These are phyloP conservation scores for Cairina moschata DNA, from an alignment of 2,113 vertebrate genomes.

Conservation along the genomic window DNA sequence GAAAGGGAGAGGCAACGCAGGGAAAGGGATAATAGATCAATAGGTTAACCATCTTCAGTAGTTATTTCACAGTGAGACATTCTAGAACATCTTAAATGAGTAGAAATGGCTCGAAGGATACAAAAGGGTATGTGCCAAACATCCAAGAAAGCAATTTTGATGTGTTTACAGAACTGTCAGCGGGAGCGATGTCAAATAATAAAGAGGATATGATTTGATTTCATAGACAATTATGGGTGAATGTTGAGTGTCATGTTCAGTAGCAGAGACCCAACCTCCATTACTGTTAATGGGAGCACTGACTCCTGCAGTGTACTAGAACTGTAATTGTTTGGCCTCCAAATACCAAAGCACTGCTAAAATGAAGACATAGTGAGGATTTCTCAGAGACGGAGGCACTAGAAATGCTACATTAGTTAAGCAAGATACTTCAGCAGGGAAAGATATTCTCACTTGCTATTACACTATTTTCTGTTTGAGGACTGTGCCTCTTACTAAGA, in stretches of 20 bases:
- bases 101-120: not conserved
- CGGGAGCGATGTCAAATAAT: not conserved
- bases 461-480: not conserved
- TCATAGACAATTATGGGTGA: not conserved
- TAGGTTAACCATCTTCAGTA: not conserved
- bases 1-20: not conserved
- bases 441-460: not conserved
- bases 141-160: not conserved
- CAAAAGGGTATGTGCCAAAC: not conserved
- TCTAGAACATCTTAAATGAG: not conserved
- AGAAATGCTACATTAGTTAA: not conserved
- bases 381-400: not conserved
- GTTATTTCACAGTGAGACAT: not conserved
- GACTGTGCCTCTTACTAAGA: not conserved
- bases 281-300: slow-evolving; percentile 15
- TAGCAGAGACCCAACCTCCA: slow-evolving; percentile 19
- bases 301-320: not conserved
- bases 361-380: not conserved
- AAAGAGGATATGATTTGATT: slow-evolving; percentile 26
- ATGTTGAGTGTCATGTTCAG: not conserved
- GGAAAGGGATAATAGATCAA: not conserved
- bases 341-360: not conserved
- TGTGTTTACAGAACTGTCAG: not conserved
- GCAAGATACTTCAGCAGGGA: not conserved
- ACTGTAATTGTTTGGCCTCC: not conserved